Conservation (phyloP, 2,797 vertebrate genomes). For the Chiroxiphia lanceolata region DNA sequence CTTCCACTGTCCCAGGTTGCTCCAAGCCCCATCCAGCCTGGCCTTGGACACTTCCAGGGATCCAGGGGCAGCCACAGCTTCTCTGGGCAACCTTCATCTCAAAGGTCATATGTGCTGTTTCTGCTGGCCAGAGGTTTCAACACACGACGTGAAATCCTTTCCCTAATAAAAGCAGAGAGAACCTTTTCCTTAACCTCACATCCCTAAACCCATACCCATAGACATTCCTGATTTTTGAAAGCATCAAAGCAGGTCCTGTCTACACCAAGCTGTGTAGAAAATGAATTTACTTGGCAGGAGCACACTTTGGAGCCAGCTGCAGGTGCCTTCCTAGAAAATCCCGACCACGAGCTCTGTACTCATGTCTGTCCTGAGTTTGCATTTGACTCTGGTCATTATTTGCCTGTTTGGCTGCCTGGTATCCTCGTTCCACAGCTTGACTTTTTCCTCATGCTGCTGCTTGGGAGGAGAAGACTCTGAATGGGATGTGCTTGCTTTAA, state of each 20-base stretch:
- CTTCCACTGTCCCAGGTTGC: neutral
- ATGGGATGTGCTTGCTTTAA: neutral
- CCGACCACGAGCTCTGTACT: neutral
- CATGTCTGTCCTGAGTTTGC: neutral
- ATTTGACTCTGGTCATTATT: neutral
- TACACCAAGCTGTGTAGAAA: neutral
- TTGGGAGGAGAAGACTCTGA: neutral
- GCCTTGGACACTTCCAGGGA: neutral
- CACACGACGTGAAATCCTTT: neutral
- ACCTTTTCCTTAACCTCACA: neutral
- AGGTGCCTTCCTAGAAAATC: neutral
- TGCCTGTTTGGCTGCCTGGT: neutral
- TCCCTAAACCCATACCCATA: neutral
- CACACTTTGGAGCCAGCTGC: neutral
- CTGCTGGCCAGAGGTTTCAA: neutral
- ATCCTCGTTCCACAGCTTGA: neutral
- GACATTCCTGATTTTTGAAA: neutral
- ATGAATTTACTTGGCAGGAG: neutral
- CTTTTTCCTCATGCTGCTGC: neutral
- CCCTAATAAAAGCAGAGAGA: neutral
- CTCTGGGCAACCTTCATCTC: neutral
- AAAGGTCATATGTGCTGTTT: rapidly evolving
- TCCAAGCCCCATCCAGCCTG: rapidly evolving
- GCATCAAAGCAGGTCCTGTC: neutral
- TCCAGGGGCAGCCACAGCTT: neutral